A percentile compares a stretch with the other conserved stretches of the same genome.
Conservation (phyloP, 2,888 invertebrate species). For the Drosophila formosana region DNA sequence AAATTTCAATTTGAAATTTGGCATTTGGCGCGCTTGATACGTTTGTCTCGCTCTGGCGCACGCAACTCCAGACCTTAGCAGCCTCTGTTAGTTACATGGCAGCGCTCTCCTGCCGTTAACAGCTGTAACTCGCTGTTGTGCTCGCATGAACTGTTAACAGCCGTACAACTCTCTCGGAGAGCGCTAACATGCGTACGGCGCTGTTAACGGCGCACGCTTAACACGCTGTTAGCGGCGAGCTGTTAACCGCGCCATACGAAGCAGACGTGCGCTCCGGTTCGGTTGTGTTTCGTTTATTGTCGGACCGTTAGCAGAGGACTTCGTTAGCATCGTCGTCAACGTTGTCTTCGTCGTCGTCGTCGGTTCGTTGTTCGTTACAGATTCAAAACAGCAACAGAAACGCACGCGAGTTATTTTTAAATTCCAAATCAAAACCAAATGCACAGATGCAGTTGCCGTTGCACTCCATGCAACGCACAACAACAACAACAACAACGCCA, state of each 20-base stretch:
- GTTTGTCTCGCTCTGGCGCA: constrained; percentile 43
- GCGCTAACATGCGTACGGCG: not conserved
- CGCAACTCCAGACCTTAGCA: constrained; percentile 18
- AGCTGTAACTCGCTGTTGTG: constrained; percentile 13
- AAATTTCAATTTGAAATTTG: constrained; percentile 12
- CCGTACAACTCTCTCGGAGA: not conserved
- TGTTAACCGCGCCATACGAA: constrained; percentile 19
- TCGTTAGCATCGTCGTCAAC: constrained; percentile 40
- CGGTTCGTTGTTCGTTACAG: constrained; percentile 53
- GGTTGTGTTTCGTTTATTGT: constrained; percentile 5
- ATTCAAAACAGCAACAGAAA: constrained; percentile 47
- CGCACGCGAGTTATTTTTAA: constrained; percentile 52
- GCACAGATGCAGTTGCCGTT: constrained; percentile 40
- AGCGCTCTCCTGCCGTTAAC: constrained; percentile 29
- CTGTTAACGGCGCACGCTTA: constrained; percentile 9
- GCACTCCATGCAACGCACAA: constrained; percentile 9
- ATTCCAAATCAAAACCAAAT: constrained; percentile 23
- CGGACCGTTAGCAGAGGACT: constrained; percentile 16
- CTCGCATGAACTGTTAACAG: constrained; percentile 14
- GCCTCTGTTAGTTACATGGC: not conserved
- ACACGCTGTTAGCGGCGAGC: not conserved
- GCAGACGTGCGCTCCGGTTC: constrained; percentile 30
- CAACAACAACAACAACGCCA: not conserved
- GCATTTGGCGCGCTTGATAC: constrained; percentile 26
- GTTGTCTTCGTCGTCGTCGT: constrained; percentile 29